Evolutionary conservation across 2,797 vertebrate genomes (phyloP), one percentile per base, ranked within the genome.

Genomic region (Eurystomus glaucurus): DNA sequence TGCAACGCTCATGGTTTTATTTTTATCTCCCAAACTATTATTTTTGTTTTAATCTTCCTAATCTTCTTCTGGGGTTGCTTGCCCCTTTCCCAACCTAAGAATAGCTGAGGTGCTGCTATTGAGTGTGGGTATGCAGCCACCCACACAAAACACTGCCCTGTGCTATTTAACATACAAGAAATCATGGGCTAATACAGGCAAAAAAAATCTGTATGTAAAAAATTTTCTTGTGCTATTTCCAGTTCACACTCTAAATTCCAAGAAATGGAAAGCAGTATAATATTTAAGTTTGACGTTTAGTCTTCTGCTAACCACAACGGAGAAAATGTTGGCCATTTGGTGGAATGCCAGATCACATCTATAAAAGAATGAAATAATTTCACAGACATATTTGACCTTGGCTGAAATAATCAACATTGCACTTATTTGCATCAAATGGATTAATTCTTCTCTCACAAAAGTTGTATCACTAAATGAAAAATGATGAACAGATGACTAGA

Each of bases 31-130:
- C 61, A 91, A 91, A 76, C 33, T 22, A 62, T 86, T 71, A 29
- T 71, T 92, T 90, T 78, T 55, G 17, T 46, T 92, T 71, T 86
- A 91, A 91, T 84, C 50, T 77, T 88, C 64, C 26, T 91, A 83
- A 76, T 80, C 64, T 55, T 90, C 58, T 71, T 86, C 64, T 64
- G 35, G 50, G 51, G 26, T 81, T 83, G 35, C 69, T 83, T 86
- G 45, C n/a, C 68, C 72, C 64, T 68, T 91, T 89, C 48, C 69
- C n/a, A 37, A 71, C 81, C 39, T 58, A 84, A 64, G 50, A 80
- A 80, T 43, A 96, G 29, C 37, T 75, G 50, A 83, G 65, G 58
- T 76, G 45, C 31, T 76, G 74, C 11, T 89, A 8, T 50, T 79
- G 68, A 65, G 54, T 6, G 14, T 33, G 31, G 18, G 11, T 69